Base-by-base conservation (phyloP, 2,888 invertebrate species). In the Perithous albicinctus region DNA sequence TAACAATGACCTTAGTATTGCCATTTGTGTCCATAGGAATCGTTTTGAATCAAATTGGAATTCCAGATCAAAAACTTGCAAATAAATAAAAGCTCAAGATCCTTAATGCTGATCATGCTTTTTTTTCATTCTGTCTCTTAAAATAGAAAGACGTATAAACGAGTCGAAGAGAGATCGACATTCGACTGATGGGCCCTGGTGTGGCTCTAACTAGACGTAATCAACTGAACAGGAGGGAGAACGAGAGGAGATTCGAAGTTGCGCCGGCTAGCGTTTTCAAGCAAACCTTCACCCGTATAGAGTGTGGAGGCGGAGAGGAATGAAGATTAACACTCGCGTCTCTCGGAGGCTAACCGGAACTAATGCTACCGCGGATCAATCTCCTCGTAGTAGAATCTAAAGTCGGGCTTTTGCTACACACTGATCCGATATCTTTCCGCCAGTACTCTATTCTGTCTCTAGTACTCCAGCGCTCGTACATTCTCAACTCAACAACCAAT, bases 131-230 rank as follows among this genome's bases (percentile, higher is more conserved):
- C 5, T 10, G 26, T 87, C 87, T 88, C 87, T 89, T 90, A 88
- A 90, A 92, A 90, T 89, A 88, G 85, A 87, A 89, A 89, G 91
- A 91, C 90, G 90, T 91, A 91, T 90, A 91, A 90, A 89, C 87
- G 78, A 90, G 90, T 87, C 59, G 84, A 86, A 87, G 87, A 86
- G 85, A 87, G 87, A 83, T 76, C 83, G 89, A 88, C 89, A 87
- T 88, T 82, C 86, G 89, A 92, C 88, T 88, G 91, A 92, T 91
- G 90, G 86, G 87, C 86, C n/a, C 87, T 89, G 89, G 90, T 89
- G 88, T 87, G 90, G 88, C 87, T 90, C 90, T 92, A 92, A 92
- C 92, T 92, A 91, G 92, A 91, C 92, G 89, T 91, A 91, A 92
- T 92, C 90, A 92, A 90, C 89, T 87, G 91, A 89, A 89, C 85